Percentiles rank a stretch among this genome's conserved stretches.
Evolutionary conservation across 2,113 vertebrate species (phyloP).

Genomic region (Spermophilus dauricus): DNA sequence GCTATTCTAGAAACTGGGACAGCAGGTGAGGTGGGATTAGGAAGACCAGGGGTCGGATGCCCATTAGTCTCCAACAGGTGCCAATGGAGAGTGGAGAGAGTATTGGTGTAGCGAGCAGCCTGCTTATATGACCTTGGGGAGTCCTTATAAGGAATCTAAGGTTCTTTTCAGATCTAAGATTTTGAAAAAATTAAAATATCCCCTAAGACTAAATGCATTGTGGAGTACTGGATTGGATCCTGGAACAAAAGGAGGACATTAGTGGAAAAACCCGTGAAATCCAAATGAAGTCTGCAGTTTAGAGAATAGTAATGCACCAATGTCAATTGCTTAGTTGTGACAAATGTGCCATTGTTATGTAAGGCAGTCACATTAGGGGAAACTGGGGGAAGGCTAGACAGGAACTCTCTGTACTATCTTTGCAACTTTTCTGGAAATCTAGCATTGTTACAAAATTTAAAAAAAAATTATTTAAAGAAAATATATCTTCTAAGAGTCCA

Average conservation of each 20-base stretch:
- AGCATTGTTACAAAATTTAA: conserved; percentile 63
- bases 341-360: conserved; percentile 24
- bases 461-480: conserved; percentile 35
- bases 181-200: conserved; percentile 66
- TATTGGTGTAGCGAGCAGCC: not conserved
- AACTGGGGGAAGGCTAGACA: conserved; percentile 9
- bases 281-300: not conserved
- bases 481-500: not conserved
- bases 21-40: conserved; percentile 37
- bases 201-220: not conserved
- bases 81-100: not conserved
- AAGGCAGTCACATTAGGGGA: conserved; percentile 15
- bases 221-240: conserved; percentile 33
- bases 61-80: not conserved
- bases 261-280: conserved; percentile 65
- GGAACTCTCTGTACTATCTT: conserved; percentile 41
- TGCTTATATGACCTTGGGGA: conserved; percentile 58
- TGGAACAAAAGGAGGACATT: conserved; percentile 60
- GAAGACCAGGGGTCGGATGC: conserved; percentile 44
- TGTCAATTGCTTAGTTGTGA: conserved; percentile 44
- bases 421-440: conserved; percentile 55
- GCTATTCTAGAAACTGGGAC: conserved; percentile 73
- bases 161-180: conserved; percentile 49
- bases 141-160: conserved; percentile 3
- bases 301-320: not conserved